Evolutionary conservation across 2,888 invertebrate species (phyloP).

Genomic region (Nemotelus nigrinus): DNA sequence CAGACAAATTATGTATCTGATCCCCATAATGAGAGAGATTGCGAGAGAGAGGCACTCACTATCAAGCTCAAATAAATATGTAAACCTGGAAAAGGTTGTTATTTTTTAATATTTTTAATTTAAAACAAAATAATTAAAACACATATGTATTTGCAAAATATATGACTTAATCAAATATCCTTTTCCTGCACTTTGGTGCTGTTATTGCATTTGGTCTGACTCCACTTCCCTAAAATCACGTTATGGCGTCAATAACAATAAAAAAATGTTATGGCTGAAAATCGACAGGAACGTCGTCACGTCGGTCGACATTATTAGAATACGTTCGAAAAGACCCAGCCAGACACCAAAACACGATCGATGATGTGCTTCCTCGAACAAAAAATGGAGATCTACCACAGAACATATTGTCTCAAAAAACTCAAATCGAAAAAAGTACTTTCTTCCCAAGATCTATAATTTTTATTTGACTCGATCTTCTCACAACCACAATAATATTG

Average conservation of each 20-base stretch:
- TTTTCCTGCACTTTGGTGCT: slow-evolving; percentile 17
- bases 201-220: slow-evolving; percentile 30
- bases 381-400: slow-evolving; percentile 1
- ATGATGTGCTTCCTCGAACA: background rate
- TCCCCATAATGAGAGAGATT: slow-evolving; percentile 25
- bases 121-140: slow-evolving; percentile 27
- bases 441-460: background rate
- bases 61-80: slow-evolving; percentile 16
- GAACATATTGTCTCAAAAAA: too few species aligned
- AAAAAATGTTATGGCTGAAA: background rate
- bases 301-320: too few species aligned
- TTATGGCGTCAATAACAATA: background rate
- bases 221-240: slow-evolving; percentile 12
- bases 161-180: slow-evolving; percentile 6
- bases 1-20: slow-evolving; percentile 41
- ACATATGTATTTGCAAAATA: slow-evolving; percentile 16
- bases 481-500: slow-evolving; percentile 8
- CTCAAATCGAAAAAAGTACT: background rate
- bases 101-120: slow-evolving; percentile 30
- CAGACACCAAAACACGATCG: too few species aligned
- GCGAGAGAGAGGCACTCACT: slow-evolving; percentile 5
- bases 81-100: slow-evolving; percentile 38
- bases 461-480: background rate
- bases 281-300: too few species aligned
- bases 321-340: too few species aligned